phyloP scores from a whole-genome alignment of 2,888 invertebrate species.

The Oasisia sp. region DNA sequence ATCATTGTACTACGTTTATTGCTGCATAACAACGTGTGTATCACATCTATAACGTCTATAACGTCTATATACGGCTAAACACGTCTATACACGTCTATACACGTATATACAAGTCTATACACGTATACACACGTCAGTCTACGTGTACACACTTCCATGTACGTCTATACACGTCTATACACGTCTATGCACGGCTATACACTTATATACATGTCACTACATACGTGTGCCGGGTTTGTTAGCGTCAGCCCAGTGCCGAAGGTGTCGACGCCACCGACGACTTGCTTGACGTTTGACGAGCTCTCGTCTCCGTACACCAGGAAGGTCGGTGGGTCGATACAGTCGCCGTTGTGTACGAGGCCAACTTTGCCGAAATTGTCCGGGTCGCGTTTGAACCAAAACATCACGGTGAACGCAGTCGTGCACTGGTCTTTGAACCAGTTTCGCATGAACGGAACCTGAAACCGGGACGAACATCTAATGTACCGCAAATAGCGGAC shows the following conservation, averaged over 20 bases:
- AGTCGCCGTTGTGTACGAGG: constrained; percentile 19
- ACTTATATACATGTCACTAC: too few relatives aligned
- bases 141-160: too few relatives aligned
- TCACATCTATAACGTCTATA: too few relatives aligned
- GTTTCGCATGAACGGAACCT: constrained; percentile 21
- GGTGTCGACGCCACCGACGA: background rate
- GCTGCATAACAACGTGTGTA: too few relatives aligned
- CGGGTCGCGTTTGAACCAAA: constrained; percentile 17
- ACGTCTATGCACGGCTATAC: too few relatives aligned
- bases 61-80: too few relatives aligned
- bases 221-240: background rate
- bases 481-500: background rate
- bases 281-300: background rate
- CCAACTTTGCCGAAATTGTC: constrained; percentile 9
- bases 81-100: too few relatives aligned
- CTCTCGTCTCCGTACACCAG: background rate
- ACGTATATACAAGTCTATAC: too few relatives aligned
- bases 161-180: too few relatives aligned
- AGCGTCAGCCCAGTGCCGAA: background rate
- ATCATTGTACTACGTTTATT: too few relatives aligned
- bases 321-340: constrained; percentile 1
- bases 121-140: too few relatives aligned
- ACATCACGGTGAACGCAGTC: constrained; percentile 1
- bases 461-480: background rate
- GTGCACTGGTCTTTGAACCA: constrained; percentile 22